Conservation (phyloP, 2,797 vertebrate genomes). For the Scleropages formosus region DNA sequence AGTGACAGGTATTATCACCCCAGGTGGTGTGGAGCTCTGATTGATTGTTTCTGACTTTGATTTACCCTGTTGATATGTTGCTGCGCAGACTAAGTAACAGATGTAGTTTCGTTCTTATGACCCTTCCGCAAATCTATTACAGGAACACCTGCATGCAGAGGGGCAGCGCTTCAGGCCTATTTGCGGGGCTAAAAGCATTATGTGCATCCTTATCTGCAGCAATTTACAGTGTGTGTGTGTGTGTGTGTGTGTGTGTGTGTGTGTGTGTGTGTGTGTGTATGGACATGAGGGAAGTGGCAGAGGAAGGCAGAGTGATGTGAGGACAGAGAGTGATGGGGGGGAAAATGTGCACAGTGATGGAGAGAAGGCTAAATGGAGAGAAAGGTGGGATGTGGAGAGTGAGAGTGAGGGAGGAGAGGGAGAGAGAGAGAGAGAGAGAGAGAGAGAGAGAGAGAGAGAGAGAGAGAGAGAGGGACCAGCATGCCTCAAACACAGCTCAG, state of each 20-base stretch:
- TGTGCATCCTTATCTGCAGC: neutral
- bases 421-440: constrained; percentile 28
- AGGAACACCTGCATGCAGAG: neutral
- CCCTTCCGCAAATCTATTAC: neutral
- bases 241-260: neutral
- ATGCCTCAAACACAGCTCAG: constrained; percentile 17
- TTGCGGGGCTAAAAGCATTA: neutral
- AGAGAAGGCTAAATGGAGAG: neutral
- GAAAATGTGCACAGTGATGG: neutral
- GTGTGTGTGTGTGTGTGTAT: neutral
- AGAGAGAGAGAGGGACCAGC: neutral
- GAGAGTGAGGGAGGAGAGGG: constrained; percentile 24
- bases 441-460: constrained; percentile 25
- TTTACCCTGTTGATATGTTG: neutral
- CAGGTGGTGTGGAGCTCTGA: no score
- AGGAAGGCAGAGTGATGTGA: constrained; percentile 33
- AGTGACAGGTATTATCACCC: no score
- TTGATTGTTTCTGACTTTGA: neutral
- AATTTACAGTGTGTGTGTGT: neutral
- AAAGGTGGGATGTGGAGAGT: constrained; percentile 25
- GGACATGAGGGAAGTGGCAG: neutral
- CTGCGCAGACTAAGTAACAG: no score
- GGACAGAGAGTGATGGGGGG: no score
- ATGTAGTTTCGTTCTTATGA: no score
- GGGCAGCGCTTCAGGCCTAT: neutral